phyloP scores from a whole-genome alignment of 2,888 invertebrate species.

The Fragum sueziense region DNA sequence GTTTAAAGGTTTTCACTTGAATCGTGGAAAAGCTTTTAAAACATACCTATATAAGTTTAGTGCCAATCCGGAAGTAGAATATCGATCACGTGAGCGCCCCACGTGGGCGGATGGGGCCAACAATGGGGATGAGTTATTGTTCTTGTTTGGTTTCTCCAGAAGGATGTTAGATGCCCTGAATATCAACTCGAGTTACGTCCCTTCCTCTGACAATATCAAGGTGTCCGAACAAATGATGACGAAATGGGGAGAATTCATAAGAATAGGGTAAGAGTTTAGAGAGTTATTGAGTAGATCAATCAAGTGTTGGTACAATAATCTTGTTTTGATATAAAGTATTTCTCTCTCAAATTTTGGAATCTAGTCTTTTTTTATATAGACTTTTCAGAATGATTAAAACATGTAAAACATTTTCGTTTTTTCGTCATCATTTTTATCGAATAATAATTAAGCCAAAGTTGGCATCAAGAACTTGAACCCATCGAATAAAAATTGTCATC shows the following conservation, averaged over 20 bases:
- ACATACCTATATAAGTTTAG: slow-evolving; percentile 8
- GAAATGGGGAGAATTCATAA: slow-evolving; percentile 14
- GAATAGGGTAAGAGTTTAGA: not conserved
- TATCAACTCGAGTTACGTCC: not conserved
- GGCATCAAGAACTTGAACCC: no score
- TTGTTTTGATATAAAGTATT: no score
- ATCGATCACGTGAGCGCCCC: not conserved
- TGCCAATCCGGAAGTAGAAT: not conserved
- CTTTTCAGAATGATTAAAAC: no score
- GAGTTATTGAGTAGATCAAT: no score
- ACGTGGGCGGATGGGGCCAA: not conserved
- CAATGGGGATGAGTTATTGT: not conserved
- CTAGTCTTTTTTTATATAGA: no score
- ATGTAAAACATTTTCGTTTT: no score
- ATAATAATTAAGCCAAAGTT: no score
- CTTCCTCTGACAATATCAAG: not conserved
- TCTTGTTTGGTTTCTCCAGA: slow-evolving; percentile 12
- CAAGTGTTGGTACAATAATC: no score
- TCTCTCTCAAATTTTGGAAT: no score
- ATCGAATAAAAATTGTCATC: no score
- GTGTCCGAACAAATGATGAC: slow-evolving; percentile 2
- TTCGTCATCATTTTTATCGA: no score
- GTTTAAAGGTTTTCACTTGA: no score
- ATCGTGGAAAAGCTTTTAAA: not conserved
- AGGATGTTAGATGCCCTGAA: not conserved